A percentile compares a stretch with the other conserved stretches of the same genome.
Conservation (phyloP, 2,113 vertebrate genomes). For the Tyto alba region DNA sequence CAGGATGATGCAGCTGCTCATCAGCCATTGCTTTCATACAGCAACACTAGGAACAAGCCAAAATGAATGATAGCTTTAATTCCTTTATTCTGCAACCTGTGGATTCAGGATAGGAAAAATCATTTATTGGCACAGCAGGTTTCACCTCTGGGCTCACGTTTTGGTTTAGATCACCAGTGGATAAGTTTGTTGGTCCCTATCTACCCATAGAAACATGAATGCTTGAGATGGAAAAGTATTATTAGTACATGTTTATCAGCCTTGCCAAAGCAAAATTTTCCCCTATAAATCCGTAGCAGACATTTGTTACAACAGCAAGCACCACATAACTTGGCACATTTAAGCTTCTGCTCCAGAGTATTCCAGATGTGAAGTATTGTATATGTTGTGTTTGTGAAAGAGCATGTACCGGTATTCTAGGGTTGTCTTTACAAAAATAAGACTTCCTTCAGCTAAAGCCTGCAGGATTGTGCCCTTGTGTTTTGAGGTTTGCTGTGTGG, state of each 20-base stretch:
- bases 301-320: not conserved
- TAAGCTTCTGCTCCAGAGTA: not conserved
- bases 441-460: not conserved
- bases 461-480: not conserved
- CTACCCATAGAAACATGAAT: not conserved
- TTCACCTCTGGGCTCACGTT: not conserved
- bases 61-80: not conserved
- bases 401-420: not conserved
- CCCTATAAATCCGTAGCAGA: not conserved
- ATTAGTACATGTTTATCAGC: not conserved
- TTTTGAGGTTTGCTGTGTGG: not conserved
- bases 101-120: not conserved
- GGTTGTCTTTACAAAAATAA: not conserved
- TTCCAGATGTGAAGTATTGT: not conserved
- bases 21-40: not conserved
- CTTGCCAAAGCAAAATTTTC: not conserved
- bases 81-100: not conserved
- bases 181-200: not conserved
- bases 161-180: not conserved
- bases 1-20: not conserved
- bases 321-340: not conserved
- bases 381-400: not conserved
- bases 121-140: not conserved
- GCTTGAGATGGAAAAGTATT: not conserved
- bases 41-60: not conserved